phyloP scores from a whole-genome alignment of 2,797 vertebrate genomes.

The Ctenopoma kingsleyae region DNA sequence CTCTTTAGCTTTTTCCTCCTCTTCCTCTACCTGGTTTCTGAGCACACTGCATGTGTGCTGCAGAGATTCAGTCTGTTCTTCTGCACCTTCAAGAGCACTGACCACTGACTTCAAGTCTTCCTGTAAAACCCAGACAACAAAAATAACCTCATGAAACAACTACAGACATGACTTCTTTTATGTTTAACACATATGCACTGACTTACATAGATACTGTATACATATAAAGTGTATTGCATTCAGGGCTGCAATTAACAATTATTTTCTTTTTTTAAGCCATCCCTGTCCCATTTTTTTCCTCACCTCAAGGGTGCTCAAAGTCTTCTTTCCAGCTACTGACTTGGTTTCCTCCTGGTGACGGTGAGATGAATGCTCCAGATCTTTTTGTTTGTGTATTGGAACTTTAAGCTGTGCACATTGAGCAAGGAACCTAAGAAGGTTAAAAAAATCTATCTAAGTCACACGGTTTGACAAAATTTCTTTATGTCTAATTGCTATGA shows the following conservation, averaged over 20 bases:
- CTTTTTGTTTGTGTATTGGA: slow-evolving; percentile 66
- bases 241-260: background rate
- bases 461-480: background rate
- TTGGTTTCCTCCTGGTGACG: slow-evolving; percentile 69
- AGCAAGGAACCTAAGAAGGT: slow-evolving; percentile 75
- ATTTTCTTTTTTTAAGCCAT: background rate
- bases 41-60: slow-evolving; percentile 65
- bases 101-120: slow-evolving; percentile 64
- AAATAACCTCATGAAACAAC: background rate
- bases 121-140: slow-evolving; percentile 57
- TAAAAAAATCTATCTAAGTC: background rate
- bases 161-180: background rate
- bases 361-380: slow-evolving; percentile 28
- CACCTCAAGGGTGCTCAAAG: slow-evolving; percentile 72
- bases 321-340: slow-evolving; percentile 54
- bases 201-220: background rate
- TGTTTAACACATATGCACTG: too few relatives aligned
- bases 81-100: slow-evolving; percentile 67
- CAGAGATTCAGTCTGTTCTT: slow-evolving; percentile 64
- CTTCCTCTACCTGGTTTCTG: slow-evolving; percentile 69
- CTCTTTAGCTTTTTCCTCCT: slow-evolving; percentile 79
- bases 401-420: slow-evolving; percentile 78
- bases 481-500: background rate
- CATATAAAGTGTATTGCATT: background rate
- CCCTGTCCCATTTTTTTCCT: background rate